Base-by-base conservation (phyloP, 2,888 invertebrate species). In the Agonopterix subpropinquella region DNA sequence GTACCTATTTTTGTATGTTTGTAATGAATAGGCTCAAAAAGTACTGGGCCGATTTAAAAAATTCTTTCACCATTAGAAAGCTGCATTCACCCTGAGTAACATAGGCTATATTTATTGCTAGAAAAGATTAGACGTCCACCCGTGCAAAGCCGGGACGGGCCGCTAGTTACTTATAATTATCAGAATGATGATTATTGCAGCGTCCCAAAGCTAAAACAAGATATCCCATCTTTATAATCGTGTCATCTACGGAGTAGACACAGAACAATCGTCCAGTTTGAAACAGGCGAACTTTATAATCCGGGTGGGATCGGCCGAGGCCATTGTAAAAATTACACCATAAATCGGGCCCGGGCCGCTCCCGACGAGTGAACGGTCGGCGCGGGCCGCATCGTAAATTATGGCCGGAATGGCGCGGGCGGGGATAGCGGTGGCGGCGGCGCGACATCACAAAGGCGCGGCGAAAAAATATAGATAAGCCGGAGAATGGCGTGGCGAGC, bases 341-440 rank as follows among this genome's bases (percentile, higher is more conserved):
- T 59, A 59, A 59, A 56, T 56, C 47, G 49, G 48, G 48, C 49
- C 45, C 45, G 37, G 45, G 45, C 36, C 43, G 51, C 43, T 36
- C 15, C 44, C 49, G 54, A 41, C 58, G 59, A 59, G 56, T 47
- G 47, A 44, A 43, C 57, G 59, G 50, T 47, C 52, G 47, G 47
- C 47, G 54, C 58, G 58, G 56, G 54, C 55, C 54, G 51, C 54
- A 13, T 51, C 58, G 54, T 58, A 58, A 58, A 58, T 58, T 53
- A 56, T 41, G 18, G 44, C 37, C 13, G 48, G 51, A 45, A 48
- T 48, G 48, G 51, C 44, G 49, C 49, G 48, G 44, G 53, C 54
- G 59, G 44, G 57, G 49, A 53, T 65, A 65, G 47, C 53, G 67
- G 70, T 72, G 70, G 71, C 70, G 74, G 70, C 73, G 72, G 67